A percentile compares a stretch with the other conserved stretches of the same genome.
phyloP scores from a whole-genome alignment of 2,888 invertebrate genomes.

The Malachius bipustulatus region DNA sequence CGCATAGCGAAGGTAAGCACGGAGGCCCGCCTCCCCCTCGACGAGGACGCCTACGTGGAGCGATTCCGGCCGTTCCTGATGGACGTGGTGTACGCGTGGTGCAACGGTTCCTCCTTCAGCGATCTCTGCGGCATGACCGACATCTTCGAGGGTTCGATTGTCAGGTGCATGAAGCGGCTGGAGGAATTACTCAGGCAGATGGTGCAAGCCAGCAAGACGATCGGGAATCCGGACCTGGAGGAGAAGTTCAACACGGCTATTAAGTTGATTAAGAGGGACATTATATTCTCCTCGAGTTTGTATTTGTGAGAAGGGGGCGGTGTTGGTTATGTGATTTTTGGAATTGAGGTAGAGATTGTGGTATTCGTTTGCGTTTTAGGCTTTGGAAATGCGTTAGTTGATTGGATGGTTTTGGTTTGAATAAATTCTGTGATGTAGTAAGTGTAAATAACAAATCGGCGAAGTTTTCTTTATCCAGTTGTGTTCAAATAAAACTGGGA shows the following conservation, averaged over 20 bases:
- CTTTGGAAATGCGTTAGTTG: no score
- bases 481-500: no score
- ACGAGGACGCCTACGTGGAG: conserved; percentile 83
- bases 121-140: conserved; percentile 94
- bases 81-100: conserved; percentile 96
- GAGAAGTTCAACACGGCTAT: conserved; percentile 91
- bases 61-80: conserved; percentile 90
- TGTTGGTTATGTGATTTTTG: conserved; percentile 10
- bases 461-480: no score
- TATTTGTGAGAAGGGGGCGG: conserved; percentile 54
- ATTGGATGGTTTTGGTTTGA: no score
- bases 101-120: conserved; percentile 82
- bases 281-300: conserved; percentile 98
- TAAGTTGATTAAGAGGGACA: conserved; percentile 88
- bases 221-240: conserved; percentile 91
- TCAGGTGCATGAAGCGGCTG: conserved; percentile 86
- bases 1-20: conserved; percentile 80
- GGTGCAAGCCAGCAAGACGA: conserved; percentile 91
- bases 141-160: conserved; percentile 87
- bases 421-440: no score
- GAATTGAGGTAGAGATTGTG: no score
- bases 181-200: conserved; percentile 94
- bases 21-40: conserved; percentile 75
- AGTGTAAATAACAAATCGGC: no score
- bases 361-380: no score